Base-by-base conservation (phyloP, 2,797 vertebrate species). In the Phalanger gymnotis region DNA sequence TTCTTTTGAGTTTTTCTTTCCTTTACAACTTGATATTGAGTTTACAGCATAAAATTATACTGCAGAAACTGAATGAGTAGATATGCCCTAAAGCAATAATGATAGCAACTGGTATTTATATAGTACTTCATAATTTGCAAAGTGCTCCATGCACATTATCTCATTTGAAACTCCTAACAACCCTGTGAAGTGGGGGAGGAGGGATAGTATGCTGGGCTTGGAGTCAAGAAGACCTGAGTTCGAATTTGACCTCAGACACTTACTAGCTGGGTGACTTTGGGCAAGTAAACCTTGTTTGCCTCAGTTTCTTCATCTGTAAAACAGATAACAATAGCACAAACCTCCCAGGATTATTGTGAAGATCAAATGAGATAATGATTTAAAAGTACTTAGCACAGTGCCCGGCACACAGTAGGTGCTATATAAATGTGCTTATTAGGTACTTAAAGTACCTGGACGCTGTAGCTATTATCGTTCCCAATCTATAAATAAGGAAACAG, bases 1-100 rank as follows among this genome's bases (percentile, higher is more conserved):
- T 91, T 96, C 81, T 93, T 92, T 30, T 91, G 93, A 92, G 40
- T 54, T 94, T 95, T 94, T 92, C 19, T 91, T 73, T 57, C 25
- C 40, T 87, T 61, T 87, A 95, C 94, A 94, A 94, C 91, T 95
- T 96, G 31, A 3, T 93, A 4, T 58, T n/a, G 27, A 4, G 91
- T 97, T 97, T 95, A 55, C 73, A 94, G 31, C n/a, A 4, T 12
- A 90, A 95, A 73, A 92, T 95, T 95, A 14, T 14, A 28, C 52
- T 51, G 6, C 56, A 27, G 73, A 87, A 87, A 87, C 22, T 27
- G 73, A 87, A 47, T 87, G 51, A 27, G 22, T 40, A 87, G 22
- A 87, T 87, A 12, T 27, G 9, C 40, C 73, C 40, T 25, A 87
- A 51, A 51, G 40, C 7, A 47, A 25, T 40, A 81, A 40, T 9